phyloP scores from a whole-genome alignment of 2,888 invertebrate species.

The Andrena bicolor region DNA sequence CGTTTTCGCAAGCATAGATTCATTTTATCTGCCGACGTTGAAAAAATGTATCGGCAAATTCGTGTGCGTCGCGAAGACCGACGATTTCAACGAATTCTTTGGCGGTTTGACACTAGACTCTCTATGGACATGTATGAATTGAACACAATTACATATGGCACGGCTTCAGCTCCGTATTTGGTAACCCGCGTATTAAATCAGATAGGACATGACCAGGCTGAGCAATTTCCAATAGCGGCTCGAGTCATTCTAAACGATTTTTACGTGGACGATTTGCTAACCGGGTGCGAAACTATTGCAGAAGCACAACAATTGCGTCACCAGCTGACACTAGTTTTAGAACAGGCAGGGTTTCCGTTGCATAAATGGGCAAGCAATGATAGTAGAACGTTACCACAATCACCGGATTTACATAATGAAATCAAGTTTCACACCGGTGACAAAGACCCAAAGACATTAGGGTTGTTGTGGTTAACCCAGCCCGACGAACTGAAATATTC shows the following conservation, averaged over 20 bases:
- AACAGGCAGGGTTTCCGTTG: not conserved
- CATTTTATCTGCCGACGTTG: constrained; percentile 3
- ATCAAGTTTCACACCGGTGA: not conserved
- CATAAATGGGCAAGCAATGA: constrained; percentile 11
- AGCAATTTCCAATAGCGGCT: not conserved
- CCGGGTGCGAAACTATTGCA: constrained; percentile 1
- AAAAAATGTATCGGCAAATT: constrained; percentile 15
- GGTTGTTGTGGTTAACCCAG: not conserved
- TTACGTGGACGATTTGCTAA: constrained; percentile 26
- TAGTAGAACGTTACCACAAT: too few species aligned
- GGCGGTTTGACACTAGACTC: not conserved
- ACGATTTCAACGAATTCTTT: constrained; percentile 5
- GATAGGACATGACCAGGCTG: not conserved
- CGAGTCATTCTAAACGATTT: constrained; percentile 3
- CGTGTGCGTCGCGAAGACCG: not conserved
- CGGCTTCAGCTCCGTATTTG: constrained; percentile 13
- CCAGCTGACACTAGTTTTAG: not conserved
- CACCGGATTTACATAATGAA: not conserved
- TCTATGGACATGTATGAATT: not conserved
- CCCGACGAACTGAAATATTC: not conserved
- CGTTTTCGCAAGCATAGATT: constrained; percentile 4
- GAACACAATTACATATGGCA: constrained; percentile 20
- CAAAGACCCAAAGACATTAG: not conserved
- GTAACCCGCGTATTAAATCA: not conserved
- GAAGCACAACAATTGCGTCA: not conserved